Percentiles rank a stretch among this genome's conserved stretches.
phyloP scores from a whole-genome alignment of 2,888 invertebrate species.

The Cancer borealis region DNA sequence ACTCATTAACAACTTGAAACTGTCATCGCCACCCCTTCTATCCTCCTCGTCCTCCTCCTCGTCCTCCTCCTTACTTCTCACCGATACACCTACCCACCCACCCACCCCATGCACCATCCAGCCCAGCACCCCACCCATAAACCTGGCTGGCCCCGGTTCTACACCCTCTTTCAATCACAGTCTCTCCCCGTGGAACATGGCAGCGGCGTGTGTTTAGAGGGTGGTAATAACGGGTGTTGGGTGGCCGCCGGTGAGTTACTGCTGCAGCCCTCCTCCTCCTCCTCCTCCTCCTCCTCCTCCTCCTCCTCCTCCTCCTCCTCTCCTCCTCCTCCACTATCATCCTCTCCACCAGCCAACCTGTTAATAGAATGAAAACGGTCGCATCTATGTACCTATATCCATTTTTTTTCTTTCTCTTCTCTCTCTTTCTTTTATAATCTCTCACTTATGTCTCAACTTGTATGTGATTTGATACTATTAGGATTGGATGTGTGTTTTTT shows the following conservation, averaged over 20 bases:
- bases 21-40: background rate
- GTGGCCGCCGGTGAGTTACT: conserved; percentile 49
- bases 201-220: conserved; percentile 49
- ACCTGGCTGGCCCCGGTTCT: conserved; percentile 23
- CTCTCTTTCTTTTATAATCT: background rate
- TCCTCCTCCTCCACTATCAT: background rate
- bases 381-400: background rate
- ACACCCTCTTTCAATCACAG: conserved; percentile 50
- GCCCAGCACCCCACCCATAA: conserved; percentile 15
- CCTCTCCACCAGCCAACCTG: background rate
- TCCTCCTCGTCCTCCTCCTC: background rate
- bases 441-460: conserved; percentile 1
- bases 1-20: conserved; percentile 7
- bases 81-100: background rate
- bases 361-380: conserved; percentile 50
- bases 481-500: background rate
- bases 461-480: background rate
- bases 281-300: background rate
- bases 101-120: background rate
- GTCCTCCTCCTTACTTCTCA: background rate
- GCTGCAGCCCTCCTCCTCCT: background rate
- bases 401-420: background rate
- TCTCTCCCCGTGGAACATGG: conserved; percentile 44
- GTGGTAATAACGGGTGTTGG: conserved; percentile 52
- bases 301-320: background rate